Conservation (phyloP, 2,113 vertebrate species). For the Eulacestoma nigropectus region DNA sequence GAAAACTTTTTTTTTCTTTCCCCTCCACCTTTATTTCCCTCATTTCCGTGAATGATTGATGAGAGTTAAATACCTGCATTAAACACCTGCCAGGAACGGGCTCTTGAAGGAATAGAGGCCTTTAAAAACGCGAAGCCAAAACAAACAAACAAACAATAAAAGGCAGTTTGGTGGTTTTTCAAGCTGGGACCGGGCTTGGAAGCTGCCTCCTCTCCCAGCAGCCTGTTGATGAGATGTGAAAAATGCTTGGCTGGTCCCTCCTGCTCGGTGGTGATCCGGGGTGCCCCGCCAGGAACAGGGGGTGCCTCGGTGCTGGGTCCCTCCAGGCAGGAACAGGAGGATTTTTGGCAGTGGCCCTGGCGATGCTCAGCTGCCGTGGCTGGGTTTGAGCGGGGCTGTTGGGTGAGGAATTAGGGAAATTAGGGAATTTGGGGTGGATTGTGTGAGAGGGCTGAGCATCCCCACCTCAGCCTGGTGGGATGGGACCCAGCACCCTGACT, state of each 20-base stretch:
- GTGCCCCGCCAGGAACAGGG: rapidly evolving
- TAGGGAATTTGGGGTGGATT: rapidly evolving
- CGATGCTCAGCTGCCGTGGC: neutral
- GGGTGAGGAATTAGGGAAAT: neutral
- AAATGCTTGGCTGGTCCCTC: neutral
- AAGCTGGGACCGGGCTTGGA: neutral
- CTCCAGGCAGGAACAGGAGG: neutral
- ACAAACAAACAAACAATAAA: neutral
- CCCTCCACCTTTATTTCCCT: rapidly evolving
- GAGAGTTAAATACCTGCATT: neutral
- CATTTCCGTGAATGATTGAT: neutral
- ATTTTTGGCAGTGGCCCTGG: rapidly evolving
- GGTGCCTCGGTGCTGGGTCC: neutral
- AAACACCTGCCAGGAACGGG: neutral
- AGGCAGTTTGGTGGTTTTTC: neutral
- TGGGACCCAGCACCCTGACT: neutral
- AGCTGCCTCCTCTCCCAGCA: neutral
- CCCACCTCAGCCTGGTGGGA: neutral
- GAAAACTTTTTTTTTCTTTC: neutral
- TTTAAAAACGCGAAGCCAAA: neutral
- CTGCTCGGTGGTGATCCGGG: neutral
- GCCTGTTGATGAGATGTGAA: neutral
- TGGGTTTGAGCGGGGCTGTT: rapidly evolving
- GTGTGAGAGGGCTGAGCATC: neutral
- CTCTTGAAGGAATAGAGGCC: neutral